Evolutionary conservation across 2,113 vertebrate species (phyloP).

Genomic region (Halcyon malimbica): DNA sequence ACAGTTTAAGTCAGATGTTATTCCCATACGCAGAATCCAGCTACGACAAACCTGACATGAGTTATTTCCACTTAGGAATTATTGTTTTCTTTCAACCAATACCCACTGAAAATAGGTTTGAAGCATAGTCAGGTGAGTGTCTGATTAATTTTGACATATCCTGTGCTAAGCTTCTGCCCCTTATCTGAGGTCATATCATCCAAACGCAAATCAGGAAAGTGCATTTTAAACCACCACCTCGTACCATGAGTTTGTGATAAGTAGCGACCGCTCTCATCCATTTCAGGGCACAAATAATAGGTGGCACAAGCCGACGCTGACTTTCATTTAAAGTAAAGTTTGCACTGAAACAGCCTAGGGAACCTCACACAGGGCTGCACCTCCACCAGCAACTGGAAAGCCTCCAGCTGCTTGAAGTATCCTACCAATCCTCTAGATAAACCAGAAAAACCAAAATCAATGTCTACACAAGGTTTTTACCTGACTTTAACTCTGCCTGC

Average conservation of each 20-base stretch:
- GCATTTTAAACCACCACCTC: neutral
- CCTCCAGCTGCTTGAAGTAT: neutral
- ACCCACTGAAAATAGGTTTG: neutral
- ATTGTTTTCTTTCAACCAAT: neutral
- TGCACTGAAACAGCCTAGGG: neutral
- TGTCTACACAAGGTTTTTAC: neutral
- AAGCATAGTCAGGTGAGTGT: neutral
- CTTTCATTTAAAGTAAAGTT: neutral
- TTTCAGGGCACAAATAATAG: neutral
- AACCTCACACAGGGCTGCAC: rapidly evolving
- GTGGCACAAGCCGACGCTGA: neutral
- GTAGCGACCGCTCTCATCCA: neutral
- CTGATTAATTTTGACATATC: neutral
- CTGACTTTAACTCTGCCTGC: neutral
- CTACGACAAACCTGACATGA: neutral
- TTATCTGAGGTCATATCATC: neutral
- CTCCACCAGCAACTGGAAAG: neutral
- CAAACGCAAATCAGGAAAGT: neutral
- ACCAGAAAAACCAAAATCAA: neutral
- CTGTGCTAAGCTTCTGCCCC: neutral
- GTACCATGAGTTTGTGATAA: neutral
- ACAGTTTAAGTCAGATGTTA: neutral
- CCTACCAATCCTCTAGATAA: neutral
- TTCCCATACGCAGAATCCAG: neutral
- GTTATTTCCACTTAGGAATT: neutral